Base-by-base conservation (phyloP, 1,140 invertebrate genomes). In the Drosophila parvula region DNA sequence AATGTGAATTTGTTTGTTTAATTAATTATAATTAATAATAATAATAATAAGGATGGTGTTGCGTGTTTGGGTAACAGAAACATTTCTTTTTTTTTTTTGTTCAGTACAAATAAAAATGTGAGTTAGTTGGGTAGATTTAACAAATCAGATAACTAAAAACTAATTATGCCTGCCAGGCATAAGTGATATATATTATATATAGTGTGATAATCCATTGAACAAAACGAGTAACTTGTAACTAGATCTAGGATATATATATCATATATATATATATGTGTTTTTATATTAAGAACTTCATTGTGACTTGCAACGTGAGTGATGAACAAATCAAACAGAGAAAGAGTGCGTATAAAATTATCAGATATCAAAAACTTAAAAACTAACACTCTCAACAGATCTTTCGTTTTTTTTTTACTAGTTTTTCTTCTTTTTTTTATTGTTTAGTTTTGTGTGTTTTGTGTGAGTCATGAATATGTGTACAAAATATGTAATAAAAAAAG, bases 261-360 rank as follows among this genome's bases (percentile, higher is more conserved):
- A 41, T 47, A 58, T 69, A 55, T 56, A 50, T 75, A 70, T 57
- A 47, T 80, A 70, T 59, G 38, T 79, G 64, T 59, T 45, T 44
- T 57, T 57, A 50, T 69, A 55, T 43, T 64, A 60, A 75, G 61
- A 88, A 88, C 83, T 86, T 88, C 83, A 86, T 86, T 86, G 82
- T 88, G 82, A 86, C 82, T 86, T 81, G 81, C 69, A 85, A 85
- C 78, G 64, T 80, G 63, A 85, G 79, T 78, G 62, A 79, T 82
- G 67, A 82, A 86, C 83, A 86, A 79, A 88, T 79, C 75, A 88
- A 86, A 86, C 83, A 88, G 78, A 85, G 51, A 85, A 58, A 81
- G 74, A 86, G 65, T 71, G 59, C 43, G 28, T 81, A 58, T 65
- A 68, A 75, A 67, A 45, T 67, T 59, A 67, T 53, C 48, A 59